Percentiles rank a stretch among this genome's conserved stretches.
phyloP scores from a whole-genome alignment of 2,888 invertebrate genomes.

The Ephialtes manifestator region DNA sequence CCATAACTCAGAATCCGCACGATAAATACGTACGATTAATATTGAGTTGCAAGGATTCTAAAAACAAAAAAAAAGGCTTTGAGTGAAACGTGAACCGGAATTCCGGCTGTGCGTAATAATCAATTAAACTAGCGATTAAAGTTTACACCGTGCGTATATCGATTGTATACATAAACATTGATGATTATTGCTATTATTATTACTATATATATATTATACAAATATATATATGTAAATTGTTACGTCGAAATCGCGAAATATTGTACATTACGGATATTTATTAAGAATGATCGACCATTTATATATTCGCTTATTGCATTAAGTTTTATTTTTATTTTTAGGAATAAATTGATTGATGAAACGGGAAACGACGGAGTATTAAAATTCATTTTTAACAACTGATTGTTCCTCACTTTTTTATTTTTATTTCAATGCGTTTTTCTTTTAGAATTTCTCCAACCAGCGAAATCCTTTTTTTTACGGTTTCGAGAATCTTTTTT shows the following conservation, averaged over 20 bases:
- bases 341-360: constrained; percentile 22
- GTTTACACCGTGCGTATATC: constrained; percentile 69
- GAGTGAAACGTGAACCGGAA: constrained; percentile 18
- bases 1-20: neutral
- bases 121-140: constrained; percentile 55
- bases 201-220: constrained; percentile 56
- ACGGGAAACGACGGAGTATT: constrained; percentile 14
- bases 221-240: constrained; percentile 72
- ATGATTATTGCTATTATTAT: constrained; percentile 44
- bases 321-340: constrained; percentile 64
- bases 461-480: neutral
- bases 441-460: too few species aligned
- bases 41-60: constrained; percentile 7
- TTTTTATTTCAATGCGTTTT: neutral
- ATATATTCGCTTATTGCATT: constrained; percentile 74
- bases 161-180: constrained; percentile 47
- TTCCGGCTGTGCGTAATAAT: constrained; percentile 49
- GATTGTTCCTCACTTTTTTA: neutral
- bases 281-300: constrained; percentile 74
- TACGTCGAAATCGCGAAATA: constrained; percentile 68
- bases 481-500: neutral
- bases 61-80: constrained; percentile 9
- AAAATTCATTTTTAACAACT: neutral
- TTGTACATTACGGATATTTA: constrained; percentile 77
- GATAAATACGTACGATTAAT: constrained; percentile 17